Evolutionary conservation across 2,888 invertebrate species (phyloP).

Genomic region (Ectemnius cavifrons): DNA sequence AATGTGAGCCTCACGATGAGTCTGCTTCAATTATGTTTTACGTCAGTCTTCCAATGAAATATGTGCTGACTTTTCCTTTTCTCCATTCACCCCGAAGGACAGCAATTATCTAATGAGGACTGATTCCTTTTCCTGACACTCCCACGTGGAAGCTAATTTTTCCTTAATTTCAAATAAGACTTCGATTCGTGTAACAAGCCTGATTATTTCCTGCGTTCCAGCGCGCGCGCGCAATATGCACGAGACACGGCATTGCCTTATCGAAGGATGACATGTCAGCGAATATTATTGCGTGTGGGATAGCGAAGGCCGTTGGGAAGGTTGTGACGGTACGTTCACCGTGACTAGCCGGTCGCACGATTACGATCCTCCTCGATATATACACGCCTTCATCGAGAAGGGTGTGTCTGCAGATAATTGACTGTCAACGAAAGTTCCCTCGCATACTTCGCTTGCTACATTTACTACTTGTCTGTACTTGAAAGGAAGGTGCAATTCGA

Average conservation of each 20-base stretch:
- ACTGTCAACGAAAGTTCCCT: constrained; percentile 28
- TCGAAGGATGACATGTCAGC: constrained; percentile 31
- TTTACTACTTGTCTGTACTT: background rate
- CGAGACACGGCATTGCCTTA: constrained; percentile 10
- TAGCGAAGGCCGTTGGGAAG: constrained; percentile 63
- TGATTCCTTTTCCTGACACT: constrained; percentile 1
- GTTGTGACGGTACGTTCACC: constrained; percentile 60
- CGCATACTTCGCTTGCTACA: background rate
- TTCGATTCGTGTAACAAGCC: background rate
- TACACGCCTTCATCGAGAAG: constrained; percentile 29
- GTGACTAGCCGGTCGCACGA: constrained; percentile 36
- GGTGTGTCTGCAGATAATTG: constrained; percentile 32
- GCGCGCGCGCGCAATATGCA: constrained; percentile 10
- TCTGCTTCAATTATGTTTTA: too few species aligned
- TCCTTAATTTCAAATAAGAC: background rate
- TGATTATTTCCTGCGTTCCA: background rate
- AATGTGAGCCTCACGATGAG: too few species aligned
- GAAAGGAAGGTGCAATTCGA: background rate
- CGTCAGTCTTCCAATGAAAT: too few species aligned
- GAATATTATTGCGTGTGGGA: constrained; percentile 23
- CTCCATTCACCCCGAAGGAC: background rate
- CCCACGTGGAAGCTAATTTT: too few species aligned
- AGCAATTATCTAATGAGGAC: background rate
- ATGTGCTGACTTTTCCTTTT: too few species aligned
- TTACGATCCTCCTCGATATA: constrained; percentile 32